Evolutionary conservation across 2,113 vertebrate genomes (phyloP).

Genomic region (Andinoacara biseriatus): DNA sequence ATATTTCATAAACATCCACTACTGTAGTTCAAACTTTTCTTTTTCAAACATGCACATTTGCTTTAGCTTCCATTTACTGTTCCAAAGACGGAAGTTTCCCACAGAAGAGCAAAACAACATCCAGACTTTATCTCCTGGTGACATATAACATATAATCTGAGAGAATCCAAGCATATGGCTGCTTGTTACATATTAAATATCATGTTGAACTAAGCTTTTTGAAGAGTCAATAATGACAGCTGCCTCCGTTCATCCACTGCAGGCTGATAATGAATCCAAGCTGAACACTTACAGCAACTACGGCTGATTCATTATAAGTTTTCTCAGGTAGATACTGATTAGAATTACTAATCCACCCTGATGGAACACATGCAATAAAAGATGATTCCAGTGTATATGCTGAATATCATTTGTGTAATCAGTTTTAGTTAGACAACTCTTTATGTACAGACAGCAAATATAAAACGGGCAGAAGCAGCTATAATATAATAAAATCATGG

Average conservation of each 20-base stretch:
- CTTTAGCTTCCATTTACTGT: not conserved
- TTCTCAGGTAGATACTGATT: not conserved
- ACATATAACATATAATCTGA: not conserved
- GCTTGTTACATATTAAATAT: not conserved
- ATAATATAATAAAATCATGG: not conserved
- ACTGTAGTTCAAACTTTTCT: not conserved
- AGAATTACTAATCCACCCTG: not conserved
- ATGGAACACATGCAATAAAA: not conserved
- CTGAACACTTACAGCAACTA: not conserved
- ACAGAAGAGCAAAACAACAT: not conserved
- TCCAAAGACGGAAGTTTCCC: not conserved
- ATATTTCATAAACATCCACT: not conserved
- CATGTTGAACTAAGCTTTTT: not conserved
- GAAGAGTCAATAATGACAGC: slow-evolving; percentile 22
- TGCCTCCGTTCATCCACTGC: not conserved
- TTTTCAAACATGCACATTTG: not conserved
- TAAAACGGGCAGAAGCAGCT: not conserved
- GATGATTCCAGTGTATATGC: not conserved
- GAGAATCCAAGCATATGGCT: not conserved
- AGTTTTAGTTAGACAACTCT: not conserved
- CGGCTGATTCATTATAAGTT: not conserved
- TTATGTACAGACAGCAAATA: not conserved
- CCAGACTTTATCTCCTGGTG: not conserved
- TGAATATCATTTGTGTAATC: not conserved
- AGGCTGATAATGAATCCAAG: slow-evolving; percentile 22